phyloP scores from a whole-genome alignment of 2,113 vertebrate species.

The Tenrec ecaudatus region DNA sequence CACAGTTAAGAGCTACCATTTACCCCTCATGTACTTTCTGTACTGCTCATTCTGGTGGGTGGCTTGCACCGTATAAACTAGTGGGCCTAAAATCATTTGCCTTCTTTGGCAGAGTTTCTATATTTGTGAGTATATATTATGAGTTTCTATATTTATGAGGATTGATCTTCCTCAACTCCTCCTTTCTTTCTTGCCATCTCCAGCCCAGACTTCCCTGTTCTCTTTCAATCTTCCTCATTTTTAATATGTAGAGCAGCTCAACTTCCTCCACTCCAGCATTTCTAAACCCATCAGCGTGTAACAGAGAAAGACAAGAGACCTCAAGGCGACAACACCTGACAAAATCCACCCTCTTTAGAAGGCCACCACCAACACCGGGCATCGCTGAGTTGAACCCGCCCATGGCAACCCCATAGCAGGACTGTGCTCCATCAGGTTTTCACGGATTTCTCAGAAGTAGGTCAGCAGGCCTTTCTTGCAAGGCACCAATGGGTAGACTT shows the following conservation, averaged over 20 bases:
- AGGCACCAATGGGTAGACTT: neutral
- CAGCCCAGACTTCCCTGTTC: neutral
- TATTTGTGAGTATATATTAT: too few species aligned
- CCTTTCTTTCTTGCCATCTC: neutral
- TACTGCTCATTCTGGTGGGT: neutral
- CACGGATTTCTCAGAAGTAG: neutral
- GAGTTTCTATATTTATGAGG: neutral
- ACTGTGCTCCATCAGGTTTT: neutral
- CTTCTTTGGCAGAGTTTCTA: neutral
- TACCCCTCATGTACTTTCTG: neutral
- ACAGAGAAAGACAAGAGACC: neutral
- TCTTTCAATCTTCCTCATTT: neutral
- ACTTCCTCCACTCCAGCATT: neutral
- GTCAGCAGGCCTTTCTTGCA: neutral
- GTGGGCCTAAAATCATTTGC: neutral
- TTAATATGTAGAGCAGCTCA: neutral
- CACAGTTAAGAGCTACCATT: neutral
- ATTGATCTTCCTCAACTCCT: neutral
- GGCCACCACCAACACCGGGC: neutral
- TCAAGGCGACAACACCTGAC: neutral
- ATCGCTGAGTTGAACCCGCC: neutral
- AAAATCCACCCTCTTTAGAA: neutral
- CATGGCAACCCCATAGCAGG: neutral
- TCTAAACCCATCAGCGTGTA: neutral
- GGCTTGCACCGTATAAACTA: neutral